These are phyloP conservation scores for Coleophora deauratella DNA, from an alignment of 2,888 invertebrate genomes.

Conservation along the genomic window DNA sequence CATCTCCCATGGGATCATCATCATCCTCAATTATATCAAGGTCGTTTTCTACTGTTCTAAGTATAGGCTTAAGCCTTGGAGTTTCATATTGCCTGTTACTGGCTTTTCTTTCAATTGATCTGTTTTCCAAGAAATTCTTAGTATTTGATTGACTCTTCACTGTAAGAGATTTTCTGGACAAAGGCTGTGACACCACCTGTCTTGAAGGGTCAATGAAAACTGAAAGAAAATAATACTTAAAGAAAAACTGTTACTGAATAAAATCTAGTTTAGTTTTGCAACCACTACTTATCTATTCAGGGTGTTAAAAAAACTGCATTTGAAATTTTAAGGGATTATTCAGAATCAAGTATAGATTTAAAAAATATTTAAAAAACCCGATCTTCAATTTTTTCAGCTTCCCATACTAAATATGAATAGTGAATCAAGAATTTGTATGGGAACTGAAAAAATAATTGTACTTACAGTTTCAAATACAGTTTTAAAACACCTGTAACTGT, in stretches of 20 bases:
- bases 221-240: slow-evolving; percentile 23
- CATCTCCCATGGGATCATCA: slow-evolving; percentile 57
- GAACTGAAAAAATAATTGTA: no score
- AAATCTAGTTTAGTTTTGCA: no score
- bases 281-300: background rate
- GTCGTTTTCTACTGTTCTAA: slow-evolving; percentile 64
- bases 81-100: slow-evolving; percentile 8
- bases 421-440: no score
- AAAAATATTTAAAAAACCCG: no score
- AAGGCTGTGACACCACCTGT: slow-evolving; percentile 57
- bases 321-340: no score
- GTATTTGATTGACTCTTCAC: slow-evolving; percentile 29
- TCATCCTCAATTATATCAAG: slow-evolving; percentile 42
- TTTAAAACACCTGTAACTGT: no score
- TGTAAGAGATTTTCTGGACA: slow-evolving; percentile 11
- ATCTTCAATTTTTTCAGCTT: no score
- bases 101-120: slow-evolving; percentile 26
- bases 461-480: no score
- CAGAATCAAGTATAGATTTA: no score
- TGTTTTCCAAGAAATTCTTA: slow-evolving; percentile 36
- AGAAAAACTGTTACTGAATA: background rate
- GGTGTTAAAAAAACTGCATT: no score
- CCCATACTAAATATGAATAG: no score
- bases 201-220: slow-evolving; percentile 58
- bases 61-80: slow-evolving; percentile 45